Base-by-base conservation (phyloP, 2,113 vertebrate genomes). In the Rousettus leschenaultii region DNA sequence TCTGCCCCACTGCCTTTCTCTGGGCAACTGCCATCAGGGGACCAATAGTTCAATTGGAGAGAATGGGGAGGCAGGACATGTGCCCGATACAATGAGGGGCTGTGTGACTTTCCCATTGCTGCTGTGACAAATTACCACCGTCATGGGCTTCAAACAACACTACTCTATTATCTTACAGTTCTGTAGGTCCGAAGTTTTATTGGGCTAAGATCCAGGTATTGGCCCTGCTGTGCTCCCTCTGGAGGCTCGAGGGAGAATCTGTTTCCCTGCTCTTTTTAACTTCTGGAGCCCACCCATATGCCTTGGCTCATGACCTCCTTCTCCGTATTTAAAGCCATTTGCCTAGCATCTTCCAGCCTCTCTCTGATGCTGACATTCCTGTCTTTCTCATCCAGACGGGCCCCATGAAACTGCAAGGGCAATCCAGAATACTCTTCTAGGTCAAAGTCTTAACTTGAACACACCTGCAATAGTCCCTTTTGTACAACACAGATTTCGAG, bases 1-100 rank as follows among this genome's bases (percentile, higher is more conserved):
- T 28, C 1, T 43, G 10, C 59, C 11, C 6, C 22, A 2, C 13
- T 19, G 2, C n/a, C 22, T 0, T 9, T n/a, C 2, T 16, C 63
- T 53, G 51, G 66, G 71, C 16, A 30, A 13, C 33, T 61, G 22
- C 2, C 11, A 4, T 53, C 38, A 22, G 53, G 59, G 79, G 30
- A 40, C 35, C 2, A 0, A 0, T 13, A 15, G 19, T 35, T 59
- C n/a, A 53, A 0, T 0, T 21, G 66, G 12, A 7, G 55, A 68
- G 30, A 24, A 30, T 6, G 19, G 57, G 57, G 19, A 26, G 55
- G 38, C 11, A 14, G 26, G 26, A 48, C 5, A 2, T 2, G 19
- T 35, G 11, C 61, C 35, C 28, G 18, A 0, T 4, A 33, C 59
- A 30, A 1, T 3, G 24, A 61, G 48, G 14, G 19, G 26, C 6